Evolutionary conservation across 2,888 invertebrate genomes (phyloP), one percentile per base, ranked within the genome.

Genomic region (Melipona beecheii): DNA sequence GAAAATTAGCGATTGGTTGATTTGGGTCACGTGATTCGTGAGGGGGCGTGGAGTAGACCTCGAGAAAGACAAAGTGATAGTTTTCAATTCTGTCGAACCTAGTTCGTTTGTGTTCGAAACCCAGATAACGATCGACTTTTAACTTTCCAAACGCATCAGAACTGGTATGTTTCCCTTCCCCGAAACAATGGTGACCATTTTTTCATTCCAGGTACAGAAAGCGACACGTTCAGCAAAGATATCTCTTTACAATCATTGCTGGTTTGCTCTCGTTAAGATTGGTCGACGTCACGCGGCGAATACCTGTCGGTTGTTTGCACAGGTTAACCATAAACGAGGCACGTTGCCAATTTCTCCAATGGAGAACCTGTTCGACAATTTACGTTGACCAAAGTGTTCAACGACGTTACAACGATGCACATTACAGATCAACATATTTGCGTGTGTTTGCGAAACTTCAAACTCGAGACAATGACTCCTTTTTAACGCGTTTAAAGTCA

Each of bases 301-400:
- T 84, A 85, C 64, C 78, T 81, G 75, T 36, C 75, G 73, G 66
- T 77, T 85, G 85, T 89, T 89, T 78, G 77, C 83, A 81, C 76
- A 78, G 70, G 73, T 76, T 81, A 81, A 86, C 79, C 75, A 72
- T 69, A 79, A 72, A 71, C 66, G 2, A 60, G 27, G 21, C 50
- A 27, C 50, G 43, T 43, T 74, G 78, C 76, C 78, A 81, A 76
- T 75, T 78, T 80, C 74, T 24, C 73, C 58, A n/a, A 43, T 43
- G 60, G 36, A 19, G 19, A 66, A 43, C 19, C 9, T 17, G 49
- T 49, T 19, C 17, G 9, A 43, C 43, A 43, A 43, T 43, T 43
- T 43, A 43, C 43, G 43, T 11, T 43, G 43, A 43, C 43, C 43
- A 9, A 43, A 9, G 9, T 9, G 36, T 36, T 36, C 36, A 36